These are phyloP conservation scores for Oryctolagus cuniculus DNA, from an alignment of 2,113 vertebrate genomes.

Conservation along the genomic window mOryCun1.1 NC_091447.1:42246501-42247000, in stretches of 20 bases:
- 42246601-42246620: neutral
- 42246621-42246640: conserved; percentile 26
- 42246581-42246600: neutral
- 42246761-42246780: conserved; percentile 6
- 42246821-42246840: neutral
- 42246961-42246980: no score
- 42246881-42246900: no score
- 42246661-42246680: neutral
- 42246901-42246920: no score
- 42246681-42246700: neutral
- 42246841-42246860: neutral
- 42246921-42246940: no score
- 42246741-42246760: neutral
- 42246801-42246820: conserved; percentile 32
- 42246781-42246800: neutral
- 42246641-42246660: neutral
- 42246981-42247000: no score
- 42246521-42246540: neutral
- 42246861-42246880: neutral
- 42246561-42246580: no score
- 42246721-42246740: conserved; percentile 13
- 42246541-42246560: no score
- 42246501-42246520: conserved; percentile 15
- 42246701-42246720: conserved; percentile 12
- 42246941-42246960: no score